Conservation (phyloP, 2,888 invertebrate genomes). For the Philonicus albiceps region DNA sequence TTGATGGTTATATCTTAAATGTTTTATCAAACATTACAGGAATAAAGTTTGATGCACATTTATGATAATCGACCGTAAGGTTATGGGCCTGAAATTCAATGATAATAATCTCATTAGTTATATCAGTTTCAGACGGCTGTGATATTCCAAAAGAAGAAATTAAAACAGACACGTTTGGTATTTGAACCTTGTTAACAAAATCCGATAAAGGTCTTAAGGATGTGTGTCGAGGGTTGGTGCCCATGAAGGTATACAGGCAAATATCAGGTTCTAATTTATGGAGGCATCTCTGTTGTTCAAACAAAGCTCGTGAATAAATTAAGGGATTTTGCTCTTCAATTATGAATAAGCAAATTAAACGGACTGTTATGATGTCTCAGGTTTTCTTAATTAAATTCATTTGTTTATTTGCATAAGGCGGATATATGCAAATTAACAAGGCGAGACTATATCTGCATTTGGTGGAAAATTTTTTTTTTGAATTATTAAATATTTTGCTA, state of each 20-base stretch:
- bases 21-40: not conserved
- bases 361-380: not conserved
- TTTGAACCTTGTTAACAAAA: slow-evolving; percentile 20
- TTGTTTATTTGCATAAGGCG: not conserved
- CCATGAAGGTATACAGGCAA: not conserved
- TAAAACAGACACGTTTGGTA: slow-evolving; percentile 3
- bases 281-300: not conserved
- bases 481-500: not conserved
- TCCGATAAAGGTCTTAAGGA: slow-evolving; percentile 24
- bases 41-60: slow-evolving; percentile 13
- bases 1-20: not conserved
- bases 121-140: not conserved
- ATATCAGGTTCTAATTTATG: not conserved
- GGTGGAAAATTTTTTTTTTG: not conserved
- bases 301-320: not conserved
- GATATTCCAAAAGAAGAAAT: slow-evolving; percentile 27
- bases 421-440: not conserved
- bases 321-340: not conserved
- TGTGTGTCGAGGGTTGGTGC: not conserved
- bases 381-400: not conserved
- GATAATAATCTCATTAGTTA: slow-evolving; percentile 35
- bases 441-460: not conserved
- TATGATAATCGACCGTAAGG: slow-evolving; percentile 30
- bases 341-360: not conserved
- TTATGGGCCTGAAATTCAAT: slow-evolving; percentile 6